Evolutionary conservation across 2,113 vertebrate genomes (phyloP).

Genomic region (Campylorhamphus procurvoides): DNA sequence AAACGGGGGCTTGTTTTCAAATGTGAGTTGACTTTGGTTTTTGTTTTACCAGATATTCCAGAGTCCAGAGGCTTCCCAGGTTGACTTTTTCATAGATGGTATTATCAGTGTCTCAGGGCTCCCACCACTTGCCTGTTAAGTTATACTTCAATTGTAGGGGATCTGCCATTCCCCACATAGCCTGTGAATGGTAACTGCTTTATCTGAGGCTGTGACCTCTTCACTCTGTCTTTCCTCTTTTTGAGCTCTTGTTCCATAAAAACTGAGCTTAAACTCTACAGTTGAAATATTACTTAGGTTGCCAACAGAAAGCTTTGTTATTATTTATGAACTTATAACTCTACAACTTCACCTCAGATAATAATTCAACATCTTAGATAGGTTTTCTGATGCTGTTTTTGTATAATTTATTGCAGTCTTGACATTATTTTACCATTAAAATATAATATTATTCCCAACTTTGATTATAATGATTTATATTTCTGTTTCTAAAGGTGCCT

Average conservation of each 20-base stretch:
- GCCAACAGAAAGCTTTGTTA: slow-evolving; percentile 36
- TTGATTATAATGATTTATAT: slow-evolving; percentile 62
- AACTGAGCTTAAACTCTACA: background rate
- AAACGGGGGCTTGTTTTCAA: background rate
- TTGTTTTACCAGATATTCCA: background rate
- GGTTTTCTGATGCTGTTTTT: slow-evolving; percentile 18
- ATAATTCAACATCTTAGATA: slow-evolving; percentile 37
- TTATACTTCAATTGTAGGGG: background rate
- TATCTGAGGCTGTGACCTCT: background rate
- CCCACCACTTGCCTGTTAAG: background rate
- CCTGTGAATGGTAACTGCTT: background rate
- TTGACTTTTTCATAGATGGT: background rate
- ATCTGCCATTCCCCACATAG: background rate
- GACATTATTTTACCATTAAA: slow-evolving; percentile 60
- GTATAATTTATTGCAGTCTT: slow-evolving; percentile 20
- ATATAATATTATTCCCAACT: slow-evolving; percentile 26
- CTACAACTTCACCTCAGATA: slow-evolving; percentile 30
- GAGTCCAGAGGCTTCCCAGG: background rate
- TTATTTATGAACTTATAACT: slow-evolving; percentile 54
- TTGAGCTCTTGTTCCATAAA: background rate
- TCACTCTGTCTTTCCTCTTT: background rate
- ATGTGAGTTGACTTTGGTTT: background rate
- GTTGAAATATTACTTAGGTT: slow-evolving; percentile 21
- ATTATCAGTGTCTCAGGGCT: background rate
- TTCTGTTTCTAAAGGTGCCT: slow-evolving; percentile 38